Evolutionary conservation across 2,888 invertebrate species (phyloP).

Genomic region (Eumerus sabulonum): DNA sequence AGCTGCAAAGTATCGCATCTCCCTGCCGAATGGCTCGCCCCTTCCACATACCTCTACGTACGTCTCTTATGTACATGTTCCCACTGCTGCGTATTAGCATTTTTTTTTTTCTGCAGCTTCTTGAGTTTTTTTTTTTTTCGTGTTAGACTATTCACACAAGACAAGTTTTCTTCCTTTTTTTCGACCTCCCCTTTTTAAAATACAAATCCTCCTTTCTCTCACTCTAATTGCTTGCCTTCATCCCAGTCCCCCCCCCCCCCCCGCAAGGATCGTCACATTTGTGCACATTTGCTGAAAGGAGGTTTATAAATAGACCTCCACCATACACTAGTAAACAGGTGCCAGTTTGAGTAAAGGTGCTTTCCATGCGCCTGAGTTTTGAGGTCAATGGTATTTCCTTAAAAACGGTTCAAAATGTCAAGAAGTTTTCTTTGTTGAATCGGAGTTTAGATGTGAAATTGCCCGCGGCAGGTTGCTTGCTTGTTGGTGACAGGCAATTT

Average conservation of each 20-base stretch:
- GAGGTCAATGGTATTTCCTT: conserved; percentile 63
- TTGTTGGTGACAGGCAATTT: conserved; percentile 41
- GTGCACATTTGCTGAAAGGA: conserved; percentile 22
- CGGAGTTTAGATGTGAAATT: conserved; percentile 37
- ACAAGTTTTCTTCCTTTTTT: too few species aligned
- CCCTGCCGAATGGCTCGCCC: conserved; percentile 37
- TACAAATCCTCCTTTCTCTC: too few species aligned
- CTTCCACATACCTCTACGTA: conserved; percentile 13
- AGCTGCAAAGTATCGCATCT: conserved; percentile 32
- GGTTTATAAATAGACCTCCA: conserved; percentile 45
- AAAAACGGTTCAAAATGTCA: conserved; percentile 34
- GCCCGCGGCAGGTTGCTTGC: conserved; percentile 22
- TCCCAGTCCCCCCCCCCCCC: conserved; percentile 27
- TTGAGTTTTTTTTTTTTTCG: conserved; percentile 65
- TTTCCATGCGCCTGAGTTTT: conserved; percentile 51
- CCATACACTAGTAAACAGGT: conserved; percentile 8
- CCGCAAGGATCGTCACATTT: conserved; percentile 9
- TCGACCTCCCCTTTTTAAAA: too few species aligned
- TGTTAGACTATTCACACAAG: too few species aligned
- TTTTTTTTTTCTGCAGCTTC: conserved; percentile 18
- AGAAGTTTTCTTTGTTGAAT: conserved; percentile 30
- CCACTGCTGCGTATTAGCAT: background rate
- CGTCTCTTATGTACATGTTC: conserved; percentile 1
- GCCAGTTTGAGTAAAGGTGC: conserved; percentile 35
- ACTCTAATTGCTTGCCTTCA: conserved; percentile 64